Conservation (phyloP, 2,888 invertebrate genomes). For the Sinelater perroti region DNA sequence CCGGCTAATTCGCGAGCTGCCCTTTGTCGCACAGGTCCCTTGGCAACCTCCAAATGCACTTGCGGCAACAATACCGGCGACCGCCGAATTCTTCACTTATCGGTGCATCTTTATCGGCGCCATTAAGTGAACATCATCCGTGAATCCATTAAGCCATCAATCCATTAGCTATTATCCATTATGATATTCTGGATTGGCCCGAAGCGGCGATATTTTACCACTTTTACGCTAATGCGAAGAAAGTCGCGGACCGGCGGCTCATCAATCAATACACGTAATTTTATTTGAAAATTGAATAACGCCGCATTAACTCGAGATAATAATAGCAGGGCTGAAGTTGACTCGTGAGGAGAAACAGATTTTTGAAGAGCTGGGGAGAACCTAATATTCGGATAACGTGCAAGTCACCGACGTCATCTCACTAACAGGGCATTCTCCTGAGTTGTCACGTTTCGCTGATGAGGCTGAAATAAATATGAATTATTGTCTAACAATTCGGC, state of each 20-base stretch:
- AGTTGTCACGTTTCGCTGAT: conserved; percentile 46
- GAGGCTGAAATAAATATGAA: conserved; percentile 44
- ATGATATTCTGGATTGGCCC: conserved; percentile 46
- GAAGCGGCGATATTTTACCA: conserved; percentile 49
- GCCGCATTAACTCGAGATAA: conserved; percentile 45
- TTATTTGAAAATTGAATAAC: conserved; percentile 56
- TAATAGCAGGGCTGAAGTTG: conserved; percentile 50
- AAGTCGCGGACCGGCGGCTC: conserved; percentile 48
- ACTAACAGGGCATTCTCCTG: conserved; percentile 44
- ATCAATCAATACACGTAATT: conserved; percentile 58
- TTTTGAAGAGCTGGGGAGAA: conserved; percentile 47
- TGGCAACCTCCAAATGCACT: conserved; percentile 20
- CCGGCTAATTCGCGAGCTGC: conserved; percentile 16
- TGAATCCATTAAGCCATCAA: conserved; percentile 52
- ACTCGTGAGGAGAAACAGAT: conserved; percentile 51
- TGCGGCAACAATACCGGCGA: conserved; percentile 12
- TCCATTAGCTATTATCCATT: conserved; percentile 52
- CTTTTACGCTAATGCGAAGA: conserved; percentile 48
- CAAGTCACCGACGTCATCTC: conserved; percentile 54
- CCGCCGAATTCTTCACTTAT: conserved; percentile 34
- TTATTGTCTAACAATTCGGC: no score
- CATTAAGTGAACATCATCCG: conserved; percentile 49
- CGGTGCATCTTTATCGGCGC: conserved; percentile 46
- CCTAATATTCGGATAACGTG: conserved; percentile 53
- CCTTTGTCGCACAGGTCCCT: conserved; percentile 21